Percentiles rank a stretch among this genome's conserved stretches.
phyloP scores from a whole-genome alignment of 2,113 vertebrate genomes.

The Malurus cyaneus region DNA sequence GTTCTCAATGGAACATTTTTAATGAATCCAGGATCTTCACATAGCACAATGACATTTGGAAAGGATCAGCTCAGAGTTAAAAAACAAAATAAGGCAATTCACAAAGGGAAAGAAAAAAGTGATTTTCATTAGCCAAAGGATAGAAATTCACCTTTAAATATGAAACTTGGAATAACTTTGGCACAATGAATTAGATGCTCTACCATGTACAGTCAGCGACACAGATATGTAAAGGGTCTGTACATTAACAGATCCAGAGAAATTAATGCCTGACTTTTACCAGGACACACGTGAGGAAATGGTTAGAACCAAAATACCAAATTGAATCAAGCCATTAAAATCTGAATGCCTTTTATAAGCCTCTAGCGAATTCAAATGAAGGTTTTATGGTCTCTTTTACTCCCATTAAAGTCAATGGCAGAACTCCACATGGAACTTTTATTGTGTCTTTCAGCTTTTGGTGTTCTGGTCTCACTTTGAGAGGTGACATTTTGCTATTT shows the following conservation, averaged over 20 bases:
- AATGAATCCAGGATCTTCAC: conserved; percentile 61
- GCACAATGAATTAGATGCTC: neutral
- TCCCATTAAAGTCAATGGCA: neutral
- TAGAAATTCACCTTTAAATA: conserved; percentile 55
- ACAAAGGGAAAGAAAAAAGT: conserved; percentile 7
- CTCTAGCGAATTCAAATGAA: neutral
- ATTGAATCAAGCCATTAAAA: neutral
- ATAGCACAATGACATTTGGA: conserved; percentile 60
- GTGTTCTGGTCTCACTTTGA: neutral
- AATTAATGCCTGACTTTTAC: neutral
- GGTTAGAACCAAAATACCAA: neutral
- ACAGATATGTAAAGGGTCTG: neutral
- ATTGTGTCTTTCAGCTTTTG: neutral
- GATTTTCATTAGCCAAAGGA: conserved; percentile 46
- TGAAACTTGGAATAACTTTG: neutral
- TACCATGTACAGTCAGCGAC: neutral
- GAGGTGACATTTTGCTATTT: neutral
- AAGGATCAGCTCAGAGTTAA: conserved; percentile 53
- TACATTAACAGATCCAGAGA: neutral
- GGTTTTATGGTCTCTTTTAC: neutral
- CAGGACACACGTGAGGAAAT: fast-evolving
- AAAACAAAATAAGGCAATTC: conserved; percentile 51
- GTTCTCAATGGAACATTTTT: conserved; percentile 52
- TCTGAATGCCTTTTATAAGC: neutral
- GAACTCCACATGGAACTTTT: neutral